These are phyloP conservation scores for Pelagia noctiluca DNA, from an alignment of 30 jellyfish, hydroid and myxozoan species.

Conservation along the genomic window DNA sequence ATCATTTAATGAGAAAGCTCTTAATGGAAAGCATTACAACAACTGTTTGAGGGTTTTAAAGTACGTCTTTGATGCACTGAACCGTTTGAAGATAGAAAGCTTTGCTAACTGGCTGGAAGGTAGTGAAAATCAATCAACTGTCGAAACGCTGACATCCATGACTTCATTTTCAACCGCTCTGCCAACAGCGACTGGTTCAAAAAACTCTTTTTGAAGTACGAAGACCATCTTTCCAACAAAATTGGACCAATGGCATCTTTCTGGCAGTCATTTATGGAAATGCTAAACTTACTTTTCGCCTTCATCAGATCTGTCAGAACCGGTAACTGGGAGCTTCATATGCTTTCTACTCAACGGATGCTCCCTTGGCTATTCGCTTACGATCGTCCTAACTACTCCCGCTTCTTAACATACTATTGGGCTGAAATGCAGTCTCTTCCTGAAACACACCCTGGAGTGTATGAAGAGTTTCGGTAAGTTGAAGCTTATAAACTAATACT, in stretches of 20 bases:
- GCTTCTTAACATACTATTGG: conserved; percentile 50
- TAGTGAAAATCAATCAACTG: not conserved
- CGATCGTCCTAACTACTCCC: conserved; percentile 50
- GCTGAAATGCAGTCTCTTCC: conserved; percentile 36
- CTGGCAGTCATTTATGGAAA: conserved; percentile 51
- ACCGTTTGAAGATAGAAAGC: conserved; percentile 11
- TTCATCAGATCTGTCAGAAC: conserved; percentile 14
- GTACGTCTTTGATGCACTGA: conserved; percentile 45
- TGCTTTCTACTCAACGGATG: conserved; percentile 44
- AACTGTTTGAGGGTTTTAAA: conserved; percentile 19
- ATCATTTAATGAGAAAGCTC: conserved; percentile 14
- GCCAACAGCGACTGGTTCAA: not conserved
- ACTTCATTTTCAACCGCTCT: conserved; percentile 1
- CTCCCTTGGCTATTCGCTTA: conserved; percentile 50
- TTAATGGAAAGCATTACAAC: conserved; percentile 61
- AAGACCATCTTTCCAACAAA: not conserved
- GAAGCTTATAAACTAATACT: no score
- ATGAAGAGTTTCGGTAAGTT: no score
- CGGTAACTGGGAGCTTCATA: conserved; percentile 45
- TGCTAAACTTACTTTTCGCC: conserved; percentile 30
- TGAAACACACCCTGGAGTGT: conserved; percentile 33
- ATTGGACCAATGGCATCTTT: conserved; percentile 21
- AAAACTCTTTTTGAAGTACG: not conserved
- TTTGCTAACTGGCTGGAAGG: conserved; percentile 18
- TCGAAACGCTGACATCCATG: not conserved